phyloP scores from a whole-genome alignment of 2,113 vertebrate genomes.

The Tinamus guttatus region DNA sequence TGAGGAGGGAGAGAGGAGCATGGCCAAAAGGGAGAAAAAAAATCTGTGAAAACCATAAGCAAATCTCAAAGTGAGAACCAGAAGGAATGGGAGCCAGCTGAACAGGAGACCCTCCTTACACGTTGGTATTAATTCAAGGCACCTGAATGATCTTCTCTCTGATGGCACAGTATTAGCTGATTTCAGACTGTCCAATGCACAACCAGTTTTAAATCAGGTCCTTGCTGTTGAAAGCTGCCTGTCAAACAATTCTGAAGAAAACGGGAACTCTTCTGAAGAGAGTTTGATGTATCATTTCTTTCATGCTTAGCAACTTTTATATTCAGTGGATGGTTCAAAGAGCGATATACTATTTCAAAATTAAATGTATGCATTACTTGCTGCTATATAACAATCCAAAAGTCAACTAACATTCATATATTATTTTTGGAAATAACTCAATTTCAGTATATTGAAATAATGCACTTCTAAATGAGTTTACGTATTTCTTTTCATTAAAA shows the following conservation, averaged over 20 bases:
- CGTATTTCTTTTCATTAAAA: neutral
- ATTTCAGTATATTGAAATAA: conserved; percentile 8
- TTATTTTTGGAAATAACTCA: conserved; percentile 8
- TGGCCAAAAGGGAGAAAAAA: neutral
- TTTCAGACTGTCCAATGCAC: neutral
- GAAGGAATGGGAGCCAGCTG: neutral
- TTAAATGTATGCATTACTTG: neutral
- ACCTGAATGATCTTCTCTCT: neutral
- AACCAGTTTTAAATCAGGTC: neutral
- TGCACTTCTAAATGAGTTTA: conserved; percentile 23
- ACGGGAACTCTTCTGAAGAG: neutral
- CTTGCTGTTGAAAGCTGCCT: rapidly evolving
- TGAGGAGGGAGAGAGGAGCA: neutral
- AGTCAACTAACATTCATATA: neutral
- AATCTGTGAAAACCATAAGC: neutral
- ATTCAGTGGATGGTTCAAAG: neutral
- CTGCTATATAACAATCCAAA: neutral
- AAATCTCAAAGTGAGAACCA: neutral
- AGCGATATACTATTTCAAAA: neutral
- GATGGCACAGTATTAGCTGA: neutral
- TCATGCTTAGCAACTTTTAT: neutral
- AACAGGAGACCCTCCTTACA: neutral
- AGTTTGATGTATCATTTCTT: neutral
- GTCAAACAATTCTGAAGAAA: neutral
- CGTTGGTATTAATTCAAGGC: neutral